These are phyloP conservation scores for Halocynthia roretzi DNA, from an alignment of 23 tunicate species.

Conservation along the genomic window DNA sequence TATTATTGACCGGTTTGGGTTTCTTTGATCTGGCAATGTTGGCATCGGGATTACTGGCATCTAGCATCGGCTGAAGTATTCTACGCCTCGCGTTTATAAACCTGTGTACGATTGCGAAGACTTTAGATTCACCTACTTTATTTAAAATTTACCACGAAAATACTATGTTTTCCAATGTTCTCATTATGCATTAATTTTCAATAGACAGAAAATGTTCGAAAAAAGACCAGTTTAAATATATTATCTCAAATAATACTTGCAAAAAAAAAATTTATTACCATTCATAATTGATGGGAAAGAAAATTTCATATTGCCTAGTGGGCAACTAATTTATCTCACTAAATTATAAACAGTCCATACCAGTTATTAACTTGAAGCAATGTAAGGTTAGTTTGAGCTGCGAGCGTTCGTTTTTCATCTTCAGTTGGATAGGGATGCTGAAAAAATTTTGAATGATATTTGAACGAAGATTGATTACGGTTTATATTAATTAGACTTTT, in stretches of 20 bases:
- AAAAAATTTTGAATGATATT: background rate
- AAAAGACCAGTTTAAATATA: background rate
- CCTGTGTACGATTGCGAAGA: conserved; percentile 23
- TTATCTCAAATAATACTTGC: too few relatives aligned
- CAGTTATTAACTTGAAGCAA: conserved; percentile 96
- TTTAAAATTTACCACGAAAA: too few relatives aligned
- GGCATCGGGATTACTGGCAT: conserved; percentile 88
- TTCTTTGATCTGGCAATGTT: conserved; percentile 54
- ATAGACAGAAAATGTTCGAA: background rate
- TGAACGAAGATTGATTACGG: too few relatives aligned
- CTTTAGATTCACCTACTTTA: too few relatives aligned
- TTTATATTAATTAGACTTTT: too few relatives aligned
- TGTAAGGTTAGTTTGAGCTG: conserved; percentile 92
- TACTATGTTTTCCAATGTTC: background rate
- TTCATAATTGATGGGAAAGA: too few relatives aligned
- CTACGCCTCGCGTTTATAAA: conserved; percentile 97
- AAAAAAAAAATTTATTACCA: too few relatives aligned
- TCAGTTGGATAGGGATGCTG: conserved; percentile 99
- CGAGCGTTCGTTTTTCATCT: conserved; percentile 89
- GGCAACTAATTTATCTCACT: background rate
- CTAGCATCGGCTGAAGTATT: conserved; percentile 95
- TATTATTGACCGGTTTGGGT: conserved; percentile 28
- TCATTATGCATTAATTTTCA: background rate
- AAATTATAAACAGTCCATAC: conserved; percentile 14
- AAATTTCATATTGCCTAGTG: too few relatives aligned